Base-by-base conservation (phyloP, 2,797 vertebrate species). In the Channallabes apus region DNA sequence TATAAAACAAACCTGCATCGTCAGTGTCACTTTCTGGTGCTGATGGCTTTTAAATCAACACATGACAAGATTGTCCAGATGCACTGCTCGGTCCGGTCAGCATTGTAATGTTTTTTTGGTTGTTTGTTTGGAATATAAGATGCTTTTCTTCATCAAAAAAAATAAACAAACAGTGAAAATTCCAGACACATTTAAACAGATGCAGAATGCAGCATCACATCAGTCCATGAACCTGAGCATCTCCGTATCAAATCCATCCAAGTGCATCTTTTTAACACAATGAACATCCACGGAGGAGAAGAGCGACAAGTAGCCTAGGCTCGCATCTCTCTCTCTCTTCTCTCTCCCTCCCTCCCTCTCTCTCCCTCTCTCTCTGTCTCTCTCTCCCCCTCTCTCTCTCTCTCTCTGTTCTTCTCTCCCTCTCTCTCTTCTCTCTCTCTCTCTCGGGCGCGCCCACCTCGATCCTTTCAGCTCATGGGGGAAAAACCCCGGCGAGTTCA, bases 1-100 rank as follows among this genome's bases (percentile, higher is more conserved):
- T 22, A 90, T 88, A 86, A 88, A 92, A 88, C 93, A 89, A 89
- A 91, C 88, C 91, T 92, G 94, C 95, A 95, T 96, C 90, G 88
- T 95, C 92, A 91, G 83, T 89, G 58, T 89, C 58, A 75, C 51
- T 82, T 84, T 84, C n/a, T 32, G 58, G 91, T 83, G 85, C 89
- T 84, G 88, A 71, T 73, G 29, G 87, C 58, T 4, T 71, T n/a
- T 32, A 77, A 72, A 80, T 54, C 81, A 88, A 85, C 82, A 81
- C 80, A 22, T 58, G 8, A 17, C 62, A n/a, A 46, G 46, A 46
- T 80, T 22, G 72, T 64, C 68, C 69, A 82, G 72, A 41, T 8
- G 82, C 84, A 76, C 79, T 69, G 11, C 58, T 67, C 54, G 18
- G 12, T 35, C 9, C 6, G 4, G 54, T 76, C 72, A 61, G 27